A percentile compares a stretch with the other conserved stretches of the same genome.
Conservation (phyloP, 2,888 invertebrate species). For the Tryphoninae sp. region DNA sequence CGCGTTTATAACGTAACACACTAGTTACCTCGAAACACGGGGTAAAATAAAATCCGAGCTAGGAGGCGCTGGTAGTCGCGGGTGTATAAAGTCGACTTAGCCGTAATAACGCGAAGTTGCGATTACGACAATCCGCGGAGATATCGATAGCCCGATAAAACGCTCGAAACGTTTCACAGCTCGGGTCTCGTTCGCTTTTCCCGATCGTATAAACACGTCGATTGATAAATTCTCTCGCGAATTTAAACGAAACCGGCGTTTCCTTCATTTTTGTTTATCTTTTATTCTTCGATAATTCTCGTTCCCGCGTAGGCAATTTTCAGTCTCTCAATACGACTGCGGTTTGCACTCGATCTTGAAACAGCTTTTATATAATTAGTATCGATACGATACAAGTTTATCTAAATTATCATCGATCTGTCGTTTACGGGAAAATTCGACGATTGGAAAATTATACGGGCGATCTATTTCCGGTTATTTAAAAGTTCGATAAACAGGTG, state of each 20-base stretch:
- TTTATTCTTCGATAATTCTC: conserved; percentile 40
- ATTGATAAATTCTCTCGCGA: conserved; percentile 54
- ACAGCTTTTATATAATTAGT: conserved; percentile 48
- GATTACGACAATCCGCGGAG: conserved; percentile 57
- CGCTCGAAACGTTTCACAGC: conserved; percentile 22
- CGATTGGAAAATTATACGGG: not conserved
- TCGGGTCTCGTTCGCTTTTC: conserved; percentile 45
- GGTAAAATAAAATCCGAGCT: conserved; percentile 30
- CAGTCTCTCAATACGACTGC: conserved; percentile 13
- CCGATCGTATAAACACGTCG: conserved; percentile 22
- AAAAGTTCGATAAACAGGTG: too few relatives aligned
- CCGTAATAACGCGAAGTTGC: conserved; percentile 20
- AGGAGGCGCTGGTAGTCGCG: conserved; percentile 40
- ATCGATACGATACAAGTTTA: conserved; percentile 49
- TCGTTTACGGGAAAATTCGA: not conserved
- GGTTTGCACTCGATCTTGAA: conserved; percentile 61
- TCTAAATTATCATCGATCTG: conserved; percentile 36
- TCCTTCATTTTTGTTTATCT: not conserved
- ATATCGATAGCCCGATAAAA: conserved; percentile 54
- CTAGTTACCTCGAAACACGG: not conserved
- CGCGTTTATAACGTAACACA: conserved; percentile 47
- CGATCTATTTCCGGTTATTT: not conserved
- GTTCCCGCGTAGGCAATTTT: conserved; percentile 34
- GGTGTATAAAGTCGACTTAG: conserved; percentile 14
- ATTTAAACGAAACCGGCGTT: conserved; percentile 16